Evolutionary conservation across 2,113 vertebrate species (phyloP).

Genomic region (Anas platyrhynchos): DNA sequence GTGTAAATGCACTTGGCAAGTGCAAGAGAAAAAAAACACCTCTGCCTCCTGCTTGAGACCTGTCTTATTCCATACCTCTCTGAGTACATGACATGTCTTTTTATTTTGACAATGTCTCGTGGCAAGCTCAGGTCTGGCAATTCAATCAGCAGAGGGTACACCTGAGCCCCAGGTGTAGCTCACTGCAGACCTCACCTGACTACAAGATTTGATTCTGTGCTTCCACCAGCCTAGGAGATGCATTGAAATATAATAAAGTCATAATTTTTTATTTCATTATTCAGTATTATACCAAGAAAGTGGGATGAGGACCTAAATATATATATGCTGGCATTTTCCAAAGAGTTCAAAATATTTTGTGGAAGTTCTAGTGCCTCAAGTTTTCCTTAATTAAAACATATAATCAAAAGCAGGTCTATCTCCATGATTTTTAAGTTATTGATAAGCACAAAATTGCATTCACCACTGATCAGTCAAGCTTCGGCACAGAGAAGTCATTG

Average conservation of each 20-base stretch:
- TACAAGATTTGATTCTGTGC: neutral
- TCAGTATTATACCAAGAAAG: neutral
- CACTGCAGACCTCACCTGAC: neutral
- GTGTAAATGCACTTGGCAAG: conserved; percentile 48
- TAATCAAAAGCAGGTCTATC: neutral
- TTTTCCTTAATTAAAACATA: neutral
- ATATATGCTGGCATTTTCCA: neutral
- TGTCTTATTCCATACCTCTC: neutral
- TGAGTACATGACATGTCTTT: neutral
- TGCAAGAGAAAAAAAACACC: neutral
- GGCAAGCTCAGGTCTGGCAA: neutral
- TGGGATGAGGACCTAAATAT: neutral
- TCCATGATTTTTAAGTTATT: neutral
- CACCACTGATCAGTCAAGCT: neutral
- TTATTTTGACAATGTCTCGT: neutral
- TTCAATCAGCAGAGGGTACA: neutral
- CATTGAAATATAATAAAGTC: neutral
- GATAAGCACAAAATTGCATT: neutral
- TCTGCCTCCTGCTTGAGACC: neutral
- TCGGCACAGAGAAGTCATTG: neutral
- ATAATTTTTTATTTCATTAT: neutral
- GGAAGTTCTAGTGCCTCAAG: neutral
- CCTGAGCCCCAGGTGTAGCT: neutral
- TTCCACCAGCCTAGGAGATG: neutral
- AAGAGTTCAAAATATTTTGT: neutral